A percentile compares a stretch with the other conserved stretches of the same genome.
These are phyloP conservation scores for Drosophila macrothrix DNA, from an alignment of 2,888 invertebrate genomes.

Conservation along the genomic window DNA sequence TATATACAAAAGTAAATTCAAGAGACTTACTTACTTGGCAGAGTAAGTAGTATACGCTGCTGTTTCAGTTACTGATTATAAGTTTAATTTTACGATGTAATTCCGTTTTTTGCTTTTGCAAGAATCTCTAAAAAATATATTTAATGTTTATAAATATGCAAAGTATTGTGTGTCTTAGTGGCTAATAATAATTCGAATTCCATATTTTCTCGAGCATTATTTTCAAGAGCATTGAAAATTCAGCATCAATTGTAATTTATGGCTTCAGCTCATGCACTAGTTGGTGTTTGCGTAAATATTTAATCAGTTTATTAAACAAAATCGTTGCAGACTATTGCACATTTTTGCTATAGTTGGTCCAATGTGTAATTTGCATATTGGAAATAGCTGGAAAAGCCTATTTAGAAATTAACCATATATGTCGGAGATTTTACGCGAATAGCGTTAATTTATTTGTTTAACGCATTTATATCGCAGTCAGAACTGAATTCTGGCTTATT, in stretches of 20 bases:
- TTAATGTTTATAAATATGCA: too few species aligned
- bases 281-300: constrained; percentile 58
- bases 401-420: constrained; percentile 73
- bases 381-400: constrained; percentile 25
- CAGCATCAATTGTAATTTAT: neutral
- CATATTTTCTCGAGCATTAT: neutral
- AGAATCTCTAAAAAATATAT: neutral
- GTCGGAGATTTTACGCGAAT: constrained; percentile 60
- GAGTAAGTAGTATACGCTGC: too few species aligned
- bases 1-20: neutral
- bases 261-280: neutral
- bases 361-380: constrained; percentile 65
- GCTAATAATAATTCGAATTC: neutral
- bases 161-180: too few species aligned
- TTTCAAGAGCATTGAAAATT: constrained; percentile 6
- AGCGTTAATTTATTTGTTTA: constrained; percentile 72
- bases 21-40: neutral
- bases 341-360: constrained; percentile 10
- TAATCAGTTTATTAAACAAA: constrained; percentile 67
- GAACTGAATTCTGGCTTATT: constrained; percentile 41
- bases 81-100: neutral
- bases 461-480: constrained; percentile 47
- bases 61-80: neutral
- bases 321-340: constrained; percentile 44
- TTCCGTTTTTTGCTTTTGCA: neutral